phyloP scores from a whole-genome alignment of 2,797 vertebrate genomes.

The Enteromius trimaculatus region DNA sequence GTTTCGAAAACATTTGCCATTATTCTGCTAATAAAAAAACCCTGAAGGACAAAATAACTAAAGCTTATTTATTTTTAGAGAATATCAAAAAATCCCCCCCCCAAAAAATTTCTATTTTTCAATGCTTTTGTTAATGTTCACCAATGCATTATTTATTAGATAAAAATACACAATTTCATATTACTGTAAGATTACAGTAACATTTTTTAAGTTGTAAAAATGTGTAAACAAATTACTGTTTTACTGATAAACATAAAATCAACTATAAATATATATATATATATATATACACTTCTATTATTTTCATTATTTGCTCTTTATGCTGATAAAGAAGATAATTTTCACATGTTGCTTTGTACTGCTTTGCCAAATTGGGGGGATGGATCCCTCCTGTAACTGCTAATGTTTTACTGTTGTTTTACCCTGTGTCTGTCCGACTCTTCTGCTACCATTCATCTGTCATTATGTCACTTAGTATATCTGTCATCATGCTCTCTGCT shows the following conservation, averaged over 20 bases:
- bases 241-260: too few species aligned
- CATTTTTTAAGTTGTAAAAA: background rate
- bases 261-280: too few species aligned
- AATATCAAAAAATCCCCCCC: too few species aligned
- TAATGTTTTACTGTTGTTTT: constrained; percentile 15
- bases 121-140: background rate
- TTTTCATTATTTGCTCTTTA: background rate
- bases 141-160: background rate
- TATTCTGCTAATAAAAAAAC: background rate
- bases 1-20: background rate
- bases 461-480: constrained; percentile 35
- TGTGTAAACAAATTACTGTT: background rate
- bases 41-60: background rate
- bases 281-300: too few species aligned
- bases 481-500: constrained; percentile 11
- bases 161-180: background rate
- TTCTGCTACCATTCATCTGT: background rate
- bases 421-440: background rate
- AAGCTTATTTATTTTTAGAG: too few species aligned
- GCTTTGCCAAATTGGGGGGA: background rate
- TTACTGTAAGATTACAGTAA: background rate
- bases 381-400: constrained; percentile 20
- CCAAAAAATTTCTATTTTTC: background rate
- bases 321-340: background rate
- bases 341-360: background rate